These are phyloP conservation scores for Sisor rabdophorus DNA, from an alignment of 2,113 vertebrate species.

Conservation along the genomic window DNA sequence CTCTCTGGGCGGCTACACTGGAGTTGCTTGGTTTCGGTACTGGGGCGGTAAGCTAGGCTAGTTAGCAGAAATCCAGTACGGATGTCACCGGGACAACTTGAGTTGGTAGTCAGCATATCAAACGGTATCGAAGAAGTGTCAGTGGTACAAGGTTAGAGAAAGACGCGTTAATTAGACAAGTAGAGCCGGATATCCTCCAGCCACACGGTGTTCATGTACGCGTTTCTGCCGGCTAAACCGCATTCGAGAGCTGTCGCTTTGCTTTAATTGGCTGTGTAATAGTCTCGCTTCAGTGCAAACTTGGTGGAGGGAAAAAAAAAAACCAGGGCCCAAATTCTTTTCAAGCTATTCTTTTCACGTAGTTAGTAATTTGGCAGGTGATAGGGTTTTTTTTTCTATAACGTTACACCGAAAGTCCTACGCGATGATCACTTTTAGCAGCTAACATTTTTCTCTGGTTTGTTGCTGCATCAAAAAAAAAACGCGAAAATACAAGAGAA, in stretches of 20 bases:
- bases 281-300: not conserved
- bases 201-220: not conserved
- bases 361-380: not conserved
- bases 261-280: not conserved
- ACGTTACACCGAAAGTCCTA: slow-evolving; percentile 5
- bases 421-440: not conserved
- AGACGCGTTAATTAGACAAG: slow-evolving; percentile 11
- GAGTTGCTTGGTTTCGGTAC: slow-evolving; percentile 57
- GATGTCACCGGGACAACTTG: slow-evolving; percentile 49
- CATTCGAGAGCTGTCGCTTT: not conserved
- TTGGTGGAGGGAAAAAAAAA: not conserved
- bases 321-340: slow-evolving; percentile 7
- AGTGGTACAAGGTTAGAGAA: not conserved
- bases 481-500: not conserved
- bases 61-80: slow-evolving; percentile 44
- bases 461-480: not conserved
- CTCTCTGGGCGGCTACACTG: slow-evolving; percentile 52
- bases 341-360: not conserved
- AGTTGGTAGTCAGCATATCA: slow-evolving; percentile 37
- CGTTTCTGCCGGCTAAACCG: not conserved
- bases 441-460: not conserved
- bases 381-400: not conserved
- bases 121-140: slow-evolving; percentile 9
- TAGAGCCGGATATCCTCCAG: not conserved
- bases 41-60: slow-evolving; percentile 67